phyloP scores from a whole-genome alignment of 2,797 vertebrate species.

The Sibirionetta formosa region DNA sequence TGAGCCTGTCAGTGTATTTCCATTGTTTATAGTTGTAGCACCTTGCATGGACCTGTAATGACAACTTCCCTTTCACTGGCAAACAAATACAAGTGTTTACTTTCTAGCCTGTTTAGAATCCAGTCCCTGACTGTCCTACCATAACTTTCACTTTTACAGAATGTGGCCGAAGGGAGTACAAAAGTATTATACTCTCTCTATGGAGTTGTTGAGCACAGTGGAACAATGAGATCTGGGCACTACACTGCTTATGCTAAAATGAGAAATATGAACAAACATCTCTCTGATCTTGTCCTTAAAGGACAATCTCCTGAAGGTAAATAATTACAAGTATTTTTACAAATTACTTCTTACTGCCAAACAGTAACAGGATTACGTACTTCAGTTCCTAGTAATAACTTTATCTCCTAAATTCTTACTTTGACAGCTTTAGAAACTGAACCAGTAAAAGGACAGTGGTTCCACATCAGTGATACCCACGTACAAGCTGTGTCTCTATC shows the following conservation, averaged over 20 bases:
- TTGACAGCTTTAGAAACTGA: constrained; percentile 76
- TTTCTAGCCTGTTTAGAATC: neutral
- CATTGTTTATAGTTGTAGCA: accelerated
- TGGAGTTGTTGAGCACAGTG: constrained; percentile 96
- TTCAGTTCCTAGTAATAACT: neutral
- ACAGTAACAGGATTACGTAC: neutral
- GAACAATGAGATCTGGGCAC: constrained; percentile 97
- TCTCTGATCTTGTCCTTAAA: constrained; percentile 80
- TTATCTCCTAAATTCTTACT: neutral
- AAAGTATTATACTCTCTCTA: constrained; percentile 94
- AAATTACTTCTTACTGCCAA: neutral
- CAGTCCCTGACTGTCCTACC: neutral
- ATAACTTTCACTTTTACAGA: constrained; percentile 77
- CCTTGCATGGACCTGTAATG: neutral
- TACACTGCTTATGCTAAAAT: constrained; percentile 95
- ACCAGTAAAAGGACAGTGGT: constrained; percentile 91
- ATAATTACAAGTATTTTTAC: neutral
- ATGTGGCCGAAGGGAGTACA: constrained; percentile 83
- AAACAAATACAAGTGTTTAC: neutral
- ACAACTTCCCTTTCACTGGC: neutral
- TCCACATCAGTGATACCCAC: constrained; percentile 93
- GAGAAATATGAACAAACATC: constrained; percentile 74
- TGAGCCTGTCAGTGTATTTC: neutral
- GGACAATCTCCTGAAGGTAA: constrained; percentile 82
- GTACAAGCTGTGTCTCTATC: constrained; percentile 89